Evolutionary conservation across 2,113 vertebrate species (phyloP).

Genomic region (Sinosuthora webbiana): DNA sequence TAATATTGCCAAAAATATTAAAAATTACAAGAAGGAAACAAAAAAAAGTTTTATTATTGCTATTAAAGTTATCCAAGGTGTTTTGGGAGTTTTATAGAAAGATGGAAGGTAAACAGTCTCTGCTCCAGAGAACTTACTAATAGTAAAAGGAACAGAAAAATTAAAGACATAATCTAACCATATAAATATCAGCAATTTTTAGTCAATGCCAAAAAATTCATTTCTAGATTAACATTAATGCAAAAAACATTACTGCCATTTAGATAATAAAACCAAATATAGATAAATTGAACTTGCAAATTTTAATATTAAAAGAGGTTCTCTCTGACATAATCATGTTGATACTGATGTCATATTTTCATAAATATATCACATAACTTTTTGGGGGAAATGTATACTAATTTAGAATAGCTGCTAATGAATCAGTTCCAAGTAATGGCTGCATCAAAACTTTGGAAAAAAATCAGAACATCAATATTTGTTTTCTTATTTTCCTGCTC

Average conservation of each 20-base stretch:
- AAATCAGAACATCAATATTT: background rate
- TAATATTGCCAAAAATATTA: background rate
- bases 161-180: background rate
- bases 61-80: background rate
- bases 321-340: background rate
- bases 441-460: slow-evolving; percentile 10
- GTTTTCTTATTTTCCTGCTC: background rate
- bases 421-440: background rate
- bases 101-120: background rate
- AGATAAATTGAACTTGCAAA: background rate
- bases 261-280: background rate
- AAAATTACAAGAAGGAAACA: background rate
- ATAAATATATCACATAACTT: background rate
- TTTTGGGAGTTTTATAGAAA: background rate
- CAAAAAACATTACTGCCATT: background rate
- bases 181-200: background rate
- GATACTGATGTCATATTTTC: background rate
- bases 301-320: background rate
- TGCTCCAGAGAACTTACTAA: background rate
- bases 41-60: background rate
- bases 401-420: background rate
- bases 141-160: background rate
- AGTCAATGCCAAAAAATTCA: background rate
- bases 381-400: background rate
- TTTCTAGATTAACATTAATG: background rate